These are phyloP conservation scores for Formica exsecta DNA, from an alignment of 1,140 invertebrate genomes.

Conservation along the genomic window DNA sequence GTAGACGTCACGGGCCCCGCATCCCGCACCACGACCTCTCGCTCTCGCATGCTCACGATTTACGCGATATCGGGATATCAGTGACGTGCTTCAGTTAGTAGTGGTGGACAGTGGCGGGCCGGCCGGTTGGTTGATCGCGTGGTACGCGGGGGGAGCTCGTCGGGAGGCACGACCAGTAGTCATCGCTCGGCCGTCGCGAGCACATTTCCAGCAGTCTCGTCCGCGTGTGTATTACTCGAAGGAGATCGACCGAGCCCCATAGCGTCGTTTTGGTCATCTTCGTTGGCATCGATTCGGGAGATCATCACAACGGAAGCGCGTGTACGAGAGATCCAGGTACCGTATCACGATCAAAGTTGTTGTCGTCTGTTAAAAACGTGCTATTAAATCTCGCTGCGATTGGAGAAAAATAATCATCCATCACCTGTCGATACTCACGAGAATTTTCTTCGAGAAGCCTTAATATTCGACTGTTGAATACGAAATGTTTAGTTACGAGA, in stretches of 20 bases:
- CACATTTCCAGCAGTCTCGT: slow-evolving; percentile 72
- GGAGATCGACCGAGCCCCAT: slow-evolving; percentile 20
- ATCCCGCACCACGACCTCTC: not conserved
- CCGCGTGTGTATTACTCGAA: slow-evolving; percentile 70
- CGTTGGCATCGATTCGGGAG: slow-evolving; percentile 3
- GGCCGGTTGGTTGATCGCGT: slow-evolving; percentile 56
- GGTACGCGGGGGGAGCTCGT: slow-evolving; percentile 69
- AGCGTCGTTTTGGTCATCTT: slow-evolving; percentile 26
- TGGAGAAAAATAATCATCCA: not conserved
- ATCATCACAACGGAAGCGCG: slow-evolving; percentile 16
- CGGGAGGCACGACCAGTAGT: slow-evolving; percentile 77
- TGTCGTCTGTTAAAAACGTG: too few relatives aligned
- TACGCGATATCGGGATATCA: not conserved
- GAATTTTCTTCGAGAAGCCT: slow-evolving; percentile 13
- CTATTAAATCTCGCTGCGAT: too few relatives aligned
- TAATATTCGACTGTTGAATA: not conserved
- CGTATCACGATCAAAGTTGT: not conserved
- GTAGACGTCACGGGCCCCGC: not conserved
- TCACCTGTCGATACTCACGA: slow-evolving; percentile 19
- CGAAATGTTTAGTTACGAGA: not conserved
- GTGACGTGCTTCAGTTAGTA: not conserved
- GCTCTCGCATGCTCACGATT: not conserved
- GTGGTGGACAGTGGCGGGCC: slow-evolving; percentile 50
- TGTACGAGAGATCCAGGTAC: slow-evolving; percentile 22
- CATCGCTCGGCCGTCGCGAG: slow-evolving; percentile 67